These are phyloP conservation scores for Ganaspis sp. DNA, from an alignment of 1,140 invertebrate genomes.

Conservation along the genomic window DNA sequence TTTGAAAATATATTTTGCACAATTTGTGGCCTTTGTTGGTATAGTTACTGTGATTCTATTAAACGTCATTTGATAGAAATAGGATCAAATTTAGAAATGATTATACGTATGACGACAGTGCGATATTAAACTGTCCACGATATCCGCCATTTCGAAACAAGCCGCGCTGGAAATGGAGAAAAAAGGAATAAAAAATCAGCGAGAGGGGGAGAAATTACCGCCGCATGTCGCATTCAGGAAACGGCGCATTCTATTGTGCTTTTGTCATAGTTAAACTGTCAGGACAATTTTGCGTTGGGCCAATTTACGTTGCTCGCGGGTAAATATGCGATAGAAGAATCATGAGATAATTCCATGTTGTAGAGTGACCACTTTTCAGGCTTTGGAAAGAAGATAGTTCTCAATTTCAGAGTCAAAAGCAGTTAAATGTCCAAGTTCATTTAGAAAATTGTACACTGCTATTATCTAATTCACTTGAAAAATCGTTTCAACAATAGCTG, in stretches of 20 bases:
- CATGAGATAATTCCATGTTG: slow-evolving; percentile 17
- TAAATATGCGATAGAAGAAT: slow-evolving; percentile 42
- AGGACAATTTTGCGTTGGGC: slow-evolving; percentile 68
- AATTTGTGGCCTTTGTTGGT: no score
- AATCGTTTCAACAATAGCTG: no score
- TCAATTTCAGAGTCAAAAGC: not conserved
- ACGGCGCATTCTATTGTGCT: slow-evolving; percentile 75
- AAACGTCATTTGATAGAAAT: not conserved
- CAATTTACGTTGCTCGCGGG: slow-evolving; percentile 58
- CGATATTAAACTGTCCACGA: slow-evolving; percentile 74
- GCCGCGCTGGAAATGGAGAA: slow-evolving; percentile 56
- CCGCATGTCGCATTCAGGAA: slow-evolving; percentile 72
- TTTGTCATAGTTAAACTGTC: slow-evolving; percentile 77
- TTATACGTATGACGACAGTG: slow-evolving; percentile 63
- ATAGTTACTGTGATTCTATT: not conserved
- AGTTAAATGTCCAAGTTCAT: not conserved
- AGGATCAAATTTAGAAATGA: not conserved
- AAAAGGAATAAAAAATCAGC: slow-evolving; percentile 53
- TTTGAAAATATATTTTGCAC: no score
- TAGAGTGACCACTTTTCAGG: slow-evolving; percentile 14
- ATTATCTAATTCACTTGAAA: no score
- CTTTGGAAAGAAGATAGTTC: not conserved
- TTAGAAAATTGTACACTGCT: no score
- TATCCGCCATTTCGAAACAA: slow-evolving; percentile 72
- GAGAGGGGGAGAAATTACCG: slow-evolving; percentile 64